Evolutionary conservation across 2,113 vertebrate genomes (phyloP).

Genomic region (Cheilinus undulatus): DNA sequence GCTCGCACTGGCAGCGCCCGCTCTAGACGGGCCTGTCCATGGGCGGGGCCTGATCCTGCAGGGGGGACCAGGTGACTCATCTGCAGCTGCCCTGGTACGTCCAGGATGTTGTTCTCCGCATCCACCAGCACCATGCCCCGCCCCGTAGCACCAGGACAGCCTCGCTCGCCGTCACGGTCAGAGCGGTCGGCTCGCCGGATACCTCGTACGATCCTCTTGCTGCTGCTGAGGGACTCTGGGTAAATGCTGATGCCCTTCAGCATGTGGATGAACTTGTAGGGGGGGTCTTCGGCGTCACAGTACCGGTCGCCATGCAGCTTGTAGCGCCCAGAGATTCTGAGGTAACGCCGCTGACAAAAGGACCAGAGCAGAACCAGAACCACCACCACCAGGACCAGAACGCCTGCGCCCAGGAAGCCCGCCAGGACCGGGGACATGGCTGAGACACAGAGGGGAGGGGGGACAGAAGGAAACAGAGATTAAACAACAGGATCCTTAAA

Average conservation of each 20-base stretch:
- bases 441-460: constrained; percentile 63
- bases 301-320: constrained; percentile 83
- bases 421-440: constrained; percentile 96
- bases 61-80: constrained; percentile 77
- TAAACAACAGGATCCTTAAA: too few relatives aligned
- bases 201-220: constrained; percentile 88
- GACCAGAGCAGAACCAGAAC: constrained; percentile 93
- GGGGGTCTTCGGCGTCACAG: constrained; percentile 84
- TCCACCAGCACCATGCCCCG: constrained; percentile 81
- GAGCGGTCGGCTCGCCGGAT: constrained; percentile 63
- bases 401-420: constrained; percentile 93
- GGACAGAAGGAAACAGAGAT: too few relatives aligned
- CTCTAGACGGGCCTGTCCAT: constrained; percentile 69
- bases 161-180: constrained; percentile 41
- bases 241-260: constrained; percentile 98
- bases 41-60: constrained; percentile 19
- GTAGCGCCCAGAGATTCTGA: constrained; percentile 85
- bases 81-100: constrained; percentile 75
- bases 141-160: background rate
- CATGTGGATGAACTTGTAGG: constrained; percentile 99
- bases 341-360: constrained; percentile 92
- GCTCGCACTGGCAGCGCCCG: constrained; percentile 87
- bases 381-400: constrained; percentile 91
- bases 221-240: constrained; percentile 93
- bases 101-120: constrained; percentile 86